Base-by-base conservation (phyloP, 2,797 vertebrate genomes). In the Sebastes ruberrimus region DNA sequence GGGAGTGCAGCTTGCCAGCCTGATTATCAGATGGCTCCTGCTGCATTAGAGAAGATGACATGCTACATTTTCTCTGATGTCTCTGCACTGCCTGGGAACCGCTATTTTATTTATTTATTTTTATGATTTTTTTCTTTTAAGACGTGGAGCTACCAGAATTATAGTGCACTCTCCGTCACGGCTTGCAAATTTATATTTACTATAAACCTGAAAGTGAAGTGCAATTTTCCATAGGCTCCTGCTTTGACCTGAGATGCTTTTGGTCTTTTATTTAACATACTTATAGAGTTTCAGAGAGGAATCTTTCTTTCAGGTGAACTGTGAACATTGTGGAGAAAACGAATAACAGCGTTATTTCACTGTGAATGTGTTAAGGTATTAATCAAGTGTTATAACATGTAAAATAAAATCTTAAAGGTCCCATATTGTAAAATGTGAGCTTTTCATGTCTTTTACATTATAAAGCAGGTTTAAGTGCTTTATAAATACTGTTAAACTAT, bases 11-110 rank as follows among this genome's bases (percentile, higher is more conserved):
- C 84, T 83, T 84, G 90, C 92, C 91, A 92, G 85, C 88, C 83
- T 85, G 89, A 93, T 94, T 91, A 93, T 92, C 91, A 89, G 90
- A 91, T 87, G 88, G 86, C 85, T 82, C 55, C 82, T 32, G 71
- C 83, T 86, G 84, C 89, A 92, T 93, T 92, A 91, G 75, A 79
- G 85, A 62, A 91, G 84, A 88, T 84, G 90, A 87, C 90, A 82
- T 84, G 82, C 71, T 81, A 65, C 80, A 78, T 86, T 92, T 91
- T 89, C 90, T 91, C 81, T 84, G 76, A 87, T 86, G 86, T 85
- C 74, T 84, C 71, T 49, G 81, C 72, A 33, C 28, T 69, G 77
- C 83, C 67, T 70, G 67, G 38, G 62, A 80, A 67, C 65, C 1
- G 28, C 61, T 53, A 52, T 25, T 60, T 57, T 69, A 52, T 73